Evolutionary conservation across 2,113 vertebrate species (phyloP), one percentile per base, ranked within the genome.

Genomic region (Oreochromis tanganicae): DNA sequence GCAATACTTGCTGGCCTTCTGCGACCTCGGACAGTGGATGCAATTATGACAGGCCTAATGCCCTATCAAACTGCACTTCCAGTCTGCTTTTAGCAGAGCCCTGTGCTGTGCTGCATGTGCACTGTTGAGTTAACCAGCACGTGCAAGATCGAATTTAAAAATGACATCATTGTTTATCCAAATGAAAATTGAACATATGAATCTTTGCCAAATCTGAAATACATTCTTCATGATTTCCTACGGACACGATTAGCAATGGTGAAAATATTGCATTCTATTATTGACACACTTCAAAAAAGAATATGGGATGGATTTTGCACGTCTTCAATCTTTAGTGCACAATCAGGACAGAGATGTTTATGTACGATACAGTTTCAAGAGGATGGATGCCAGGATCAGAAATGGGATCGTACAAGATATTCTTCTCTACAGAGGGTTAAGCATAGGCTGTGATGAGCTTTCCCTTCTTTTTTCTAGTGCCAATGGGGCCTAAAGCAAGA

Each of bases 11-110:
- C 85, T 85, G 86, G 90, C 93, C 90, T 90, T 90, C 75, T 84
- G 78, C 13, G 87, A 96, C 93, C 95, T 92, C 89, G 92, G 86
- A 91, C 87, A 87, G 92, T 43, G 71, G 90, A 94, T 94, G 90
- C 92, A 94, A 91, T 95, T 94, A 95, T 92, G 84, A 90, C 93
- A 88, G 80, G 87, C 84, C 92, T 94, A 86, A 92, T 91, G 87
- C 83, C 82, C 38, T 16, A 56, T 88, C 92, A 87, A 87, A 88
- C 89, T 81, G 81, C 87, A 63, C 87, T 80, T 63, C 57, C 83
- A 88, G 79, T 83, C 82, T 84, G 84, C 85, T 88, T 92, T 93
- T 88, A 91, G 83, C 73, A 19, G 86, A 73, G 52, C 38, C 11
- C 27, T 3, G 5, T 50, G 4, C 48, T 89, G 54, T 34, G 83